Base-by-base conservation (phyloP, 2,113 vertebrate species). In the Axis porcinus region DNA sequence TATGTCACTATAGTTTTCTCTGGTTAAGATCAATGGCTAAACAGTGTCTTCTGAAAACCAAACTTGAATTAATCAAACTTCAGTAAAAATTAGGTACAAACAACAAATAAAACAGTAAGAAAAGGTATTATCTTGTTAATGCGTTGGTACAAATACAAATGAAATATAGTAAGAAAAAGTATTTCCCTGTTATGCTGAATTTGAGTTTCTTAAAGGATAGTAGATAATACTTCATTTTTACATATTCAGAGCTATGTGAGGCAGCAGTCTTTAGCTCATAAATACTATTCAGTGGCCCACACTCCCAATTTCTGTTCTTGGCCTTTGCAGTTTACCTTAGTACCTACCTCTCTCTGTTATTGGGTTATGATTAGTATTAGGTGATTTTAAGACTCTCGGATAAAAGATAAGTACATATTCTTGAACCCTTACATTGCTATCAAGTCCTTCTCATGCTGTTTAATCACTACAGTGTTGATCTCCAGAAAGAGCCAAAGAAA, bases 401-500 rank as follows among this genome's bases (percentile, higher is more conserved):
- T 95, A 93, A 91, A 93, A 94, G 45, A 43, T 88, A 93, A 96
- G 50, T 62, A 97, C 88, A 17, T 94, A 93, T 54, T 84, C 4
- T 93, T 79, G 14, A 95, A 89, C 40, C 62, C 36, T 93, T 94
- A 14, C 43, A 5, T 79, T 91, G 64, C 45, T 90, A 1, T 67
- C 74, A 91, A 95, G 47, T 4, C 82, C 40, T 85, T 93, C 43
- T 86, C 55, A 57, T 96, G 17, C 74, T 94, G 23, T 97, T 96
- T 96, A 90, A 90, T 92, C 90, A 96, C 27, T 76, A 87, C 74
- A 90, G 50, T 96, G 87, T 96, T 97, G 54, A 91, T 97, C 28
- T 93, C 60, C 86, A 97, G 54, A 91, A 96, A 84, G 67, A 97
- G 92, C 92, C 96, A 94, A 96, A 96, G 64, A 82, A 82, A 90